Conservation (phyloP, 1,140 invertebrate species). For the Lutraria rhynchaena region DNA sequence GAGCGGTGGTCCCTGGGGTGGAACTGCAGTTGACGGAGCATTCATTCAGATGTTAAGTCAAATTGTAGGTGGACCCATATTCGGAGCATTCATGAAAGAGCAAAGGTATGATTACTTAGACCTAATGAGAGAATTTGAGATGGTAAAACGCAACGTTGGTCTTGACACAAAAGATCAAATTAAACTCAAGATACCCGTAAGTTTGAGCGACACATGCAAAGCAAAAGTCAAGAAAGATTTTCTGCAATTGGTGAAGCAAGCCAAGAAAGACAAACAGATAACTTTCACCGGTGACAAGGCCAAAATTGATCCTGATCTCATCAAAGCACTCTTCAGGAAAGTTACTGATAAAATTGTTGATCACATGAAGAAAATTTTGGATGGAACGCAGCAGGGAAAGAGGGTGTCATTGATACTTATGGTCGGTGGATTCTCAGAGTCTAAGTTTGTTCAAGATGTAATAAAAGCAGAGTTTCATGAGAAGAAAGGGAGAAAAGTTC, state of each 20-base stretch:
- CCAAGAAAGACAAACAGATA: constrained; percentile 32
- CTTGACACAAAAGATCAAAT: background rate
- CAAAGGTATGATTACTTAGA: constrained; percentile 31
- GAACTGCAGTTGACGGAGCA: constrained; percentile 36
- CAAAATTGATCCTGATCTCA: constrained; percentile 21
- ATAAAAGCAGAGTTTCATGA: constrained; percentile 45
- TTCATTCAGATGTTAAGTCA: constrained; percentile 32
- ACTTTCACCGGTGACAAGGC: constrained; percentile 42
- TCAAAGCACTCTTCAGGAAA: constrained; percentile 44
- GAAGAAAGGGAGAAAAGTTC: constrained; percentile 26
- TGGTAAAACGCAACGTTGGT: constrained; percentile 34
- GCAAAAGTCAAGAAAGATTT: constrained; percentile 27
- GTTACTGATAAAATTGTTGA: constrained; percentile 53
- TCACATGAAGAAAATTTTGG: constrained; percentile 58
- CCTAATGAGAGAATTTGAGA: constrained; percentile 48
- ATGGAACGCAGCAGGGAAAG: constrained; percentile 21
- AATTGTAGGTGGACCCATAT: constrained; percentile 22
- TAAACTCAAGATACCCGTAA: constrained; percentile 30
- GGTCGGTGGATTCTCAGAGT: constrained; percentile 67
- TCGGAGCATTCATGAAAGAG: constrained; percentile 28
- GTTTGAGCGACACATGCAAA: constrained; percentile 41
- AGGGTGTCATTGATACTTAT: constrained; percentile 53
- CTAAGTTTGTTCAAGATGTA: constrained; percentile 53
- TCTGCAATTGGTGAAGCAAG: constrained; percentile 3
- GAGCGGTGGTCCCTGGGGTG: constrained; percentile 52